phyloP scores from a whole-genome alignment of 2,888 invertebrate genomes.

The Punctoribates punctum region DNA sequence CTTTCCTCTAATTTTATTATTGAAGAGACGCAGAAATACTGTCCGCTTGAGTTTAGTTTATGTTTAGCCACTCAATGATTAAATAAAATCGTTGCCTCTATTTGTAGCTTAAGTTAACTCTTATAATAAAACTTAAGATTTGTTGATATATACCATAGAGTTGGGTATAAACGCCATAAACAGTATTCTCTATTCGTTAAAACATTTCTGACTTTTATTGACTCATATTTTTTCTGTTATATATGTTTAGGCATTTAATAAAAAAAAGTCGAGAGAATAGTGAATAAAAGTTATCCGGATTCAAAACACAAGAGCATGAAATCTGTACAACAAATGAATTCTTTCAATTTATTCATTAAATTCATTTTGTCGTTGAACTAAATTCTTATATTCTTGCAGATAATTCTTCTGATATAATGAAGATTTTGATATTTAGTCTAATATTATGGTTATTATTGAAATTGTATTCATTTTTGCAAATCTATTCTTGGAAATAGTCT shows the following conservation, averaged over 20 bases:
- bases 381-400: too few relatives aligned
- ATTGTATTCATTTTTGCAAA: too few relatives aligned
- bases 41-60: neutral
- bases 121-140: neutral
- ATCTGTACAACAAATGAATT: too few relatives aligned
- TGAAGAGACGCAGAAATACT: neutral
- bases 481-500: too few relatives aligned
- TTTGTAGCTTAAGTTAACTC: neutral
- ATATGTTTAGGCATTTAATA: neutral
- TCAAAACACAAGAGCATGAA: too few relatives aligned
- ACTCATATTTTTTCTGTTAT: slow-evolving; percentile 9
- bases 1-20: slow-evolving; percentile 15
- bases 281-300: too few relatives aligned
- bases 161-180: too few relatives aligned
- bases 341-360: too few relatives aligned
- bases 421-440: too few relatives aligned
- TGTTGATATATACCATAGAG: neutral
- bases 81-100: slow-evolving; percentile 11
- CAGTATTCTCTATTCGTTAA: neutral
- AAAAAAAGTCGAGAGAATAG: neutral
- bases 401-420: too few relatives aligned
- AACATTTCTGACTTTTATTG: slow-evolving; percentile 28
- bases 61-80: slow-evolving; percentile 22
- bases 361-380: too few relatives aligned
- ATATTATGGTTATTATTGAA: too few relatives aligned